Base-by-base conservation (phyloP, 2,888 invertebrate genomes). In the Copidosoma aretas region DNA sequence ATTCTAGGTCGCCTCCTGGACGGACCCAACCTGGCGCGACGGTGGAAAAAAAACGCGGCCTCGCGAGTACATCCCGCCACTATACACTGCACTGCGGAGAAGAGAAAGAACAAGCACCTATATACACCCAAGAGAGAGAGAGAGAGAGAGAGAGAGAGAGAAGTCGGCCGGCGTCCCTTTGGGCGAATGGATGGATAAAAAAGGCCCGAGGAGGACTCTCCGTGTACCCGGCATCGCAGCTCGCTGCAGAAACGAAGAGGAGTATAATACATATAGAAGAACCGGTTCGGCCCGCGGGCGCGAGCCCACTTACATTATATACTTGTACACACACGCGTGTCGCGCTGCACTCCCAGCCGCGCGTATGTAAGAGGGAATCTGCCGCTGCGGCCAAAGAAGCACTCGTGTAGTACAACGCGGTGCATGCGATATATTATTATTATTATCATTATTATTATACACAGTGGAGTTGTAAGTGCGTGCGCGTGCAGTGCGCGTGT, bases 101-200 rank as follows among this genome's bases (percentile, higher is more conserved):
- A 62, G 43, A 54, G 66, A 65, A 63, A 64, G 51, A 71, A 59
- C 58, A 63, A 67, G 57, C 51, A 61, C 43, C 58, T 43, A 43
- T 19, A 10, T n/a, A n/a, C n/a, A n/a, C n/a, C n/a, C n/a, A n/a
- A n/a, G n/a, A 54, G 52, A 25, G 46, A 57, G 61, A 21, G 60
- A 19, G 46, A 56, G 56, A 22, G 39, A 61, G 61, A 8, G 60
- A 24, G 62, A 56, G 41, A 53, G 72, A 67, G 73, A 71, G 71
- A 75, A 71, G 57, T 71, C 68, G 66, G 57, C 53, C 68, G 70
- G 64, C 66, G 62, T 64, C 64, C 59, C 39, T 59, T 58, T 69
- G 68, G 66, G 65, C 66, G 63, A 64, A 57, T 57, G 61, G 70
- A 67, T 63, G 64, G 67, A 67, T 67, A 67, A 66, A 64, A 53